Conservation (phyloP, 2,888 invertebrate species). For the Parascotia fuliginaria region DNA sequence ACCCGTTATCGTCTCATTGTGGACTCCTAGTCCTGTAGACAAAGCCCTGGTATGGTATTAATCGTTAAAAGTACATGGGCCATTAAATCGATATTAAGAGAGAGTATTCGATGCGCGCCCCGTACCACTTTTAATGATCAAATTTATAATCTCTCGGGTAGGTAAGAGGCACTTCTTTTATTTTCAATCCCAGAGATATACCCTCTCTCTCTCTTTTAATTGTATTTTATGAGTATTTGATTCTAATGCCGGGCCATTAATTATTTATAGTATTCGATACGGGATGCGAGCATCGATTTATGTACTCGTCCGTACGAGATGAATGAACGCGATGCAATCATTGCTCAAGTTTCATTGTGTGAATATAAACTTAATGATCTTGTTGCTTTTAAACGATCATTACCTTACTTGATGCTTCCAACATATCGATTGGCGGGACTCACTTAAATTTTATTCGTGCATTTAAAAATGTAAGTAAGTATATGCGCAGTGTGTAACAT, state of each 20-base stretch:
- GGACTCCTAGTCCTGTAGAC: conserved; percentile 53
- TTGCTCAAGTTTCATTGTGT: conserved; percentile 61
- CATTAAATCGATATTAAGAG: conserved; percentile 80
- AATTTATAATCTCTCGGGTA: conserved; percentile 83
- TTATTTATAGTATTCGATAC: conserved; percentile 85
- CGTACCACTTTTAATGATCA: conserved; percentile 81
- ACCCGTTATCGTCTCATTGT: conserved; percentile 51
- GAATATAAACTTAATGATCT: conserved; percentile 53
- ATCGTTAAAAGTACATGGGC: conserved; percentile 71
- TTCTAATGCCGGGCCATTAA: conserved; percentile 84
- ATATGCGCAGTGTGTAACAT: too few species aligned
- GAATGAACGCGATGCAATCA: conserved; percentile 64
- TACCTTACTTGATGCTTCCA: conserved; percentile 30
- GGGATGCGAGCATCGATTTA: conserved; percentile 80
- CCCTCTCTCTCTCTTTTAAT: conserved; percentile 83
- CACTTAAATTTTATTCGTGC: conserved; percentile 21
- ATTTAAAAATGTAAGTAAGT: too few species aligned
- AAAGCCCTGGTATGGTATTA: conserved; percentile 68
- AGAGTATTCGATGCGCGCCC: conserved; percentile 77
- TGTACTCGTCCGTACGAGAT: conserved; percentile 70
- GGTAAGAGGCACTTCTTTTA: conserved; percentile 79
- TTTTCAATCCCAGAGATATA: conserved; percentile 77
- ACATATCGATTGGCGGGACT: conserved; percentile 24
- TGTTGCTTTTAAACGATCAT: conserved; percentile 44
- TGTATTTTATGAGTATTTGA: conserved; percentile 86